Percentiles rank a stretch among this genome's conserved stretches.
Conservation (phyloP, 1,140 invertebrate species). For the Neuroterus valhalla region DNA sequence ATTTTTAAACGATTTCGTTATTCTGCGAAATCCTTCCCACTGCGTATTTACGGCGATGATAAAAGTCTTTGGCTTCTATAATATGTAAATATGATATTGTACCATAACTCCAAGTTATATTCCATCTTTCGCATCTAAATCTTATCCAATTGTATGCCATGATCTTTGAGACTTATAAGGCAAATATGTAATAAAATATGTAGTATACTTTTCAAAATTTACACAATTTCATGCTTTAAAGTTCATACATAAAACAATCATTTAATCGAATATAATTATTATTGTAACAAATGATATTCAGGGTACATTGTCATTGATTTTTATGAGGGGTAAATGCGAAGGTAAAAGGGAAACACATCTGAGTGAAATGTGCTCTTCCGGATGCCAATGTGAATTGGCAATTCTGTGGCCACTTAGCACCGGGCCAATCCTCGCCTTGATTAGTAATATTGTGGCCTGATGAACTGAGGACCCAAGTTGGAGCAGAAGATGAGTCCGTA, state of each 20-base stretch:
- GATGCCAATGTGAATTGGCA: slow-evolving; percentile 68
- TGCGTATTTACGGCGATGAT: slow-evolving; percentile 25
- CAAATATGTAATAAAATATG: too few relatives aligned
- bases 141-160: not conserved
- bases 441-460: slow-evolving; percentile 76
- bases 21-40: slow-evolving; percentile 35
- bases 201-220: too few relatives aligned
- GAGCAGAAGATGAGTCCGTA: slow-evolving; percentile 73
- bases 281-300: too few relatives aligned
- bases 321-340: too few relatives aligned
- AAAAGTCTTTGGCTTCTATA: slow-evolving; percentile 15
- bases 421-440: slow-evolving; percentile 70
- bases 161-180: not conserved
- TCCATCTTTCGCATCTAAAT: not conserved
- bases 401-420: slow-evolving; percentile 67
- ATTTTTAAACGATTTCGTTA: slow-evolving; percentile 30
- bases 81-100: slow-evolving; percentile 20
- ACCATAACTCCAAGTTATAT: not conserved
- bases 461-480: slow-evolving; percentile 71
- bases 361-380: slow-evolving; percentile 34
- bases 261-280: too few relatives aligned
- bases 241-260: too few relatives aligned
- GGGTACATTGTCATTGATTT: too few relatives aligned
- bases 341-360: slow-evolving; percentile 3
- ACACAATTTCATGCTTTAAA: too few relatives aligned